Evolutionary conservation across 1,140 invertebrate species (phyloP), one percentile per base, ranked within the genome.

Genomic region (Triops longicaudatus): DNA sequence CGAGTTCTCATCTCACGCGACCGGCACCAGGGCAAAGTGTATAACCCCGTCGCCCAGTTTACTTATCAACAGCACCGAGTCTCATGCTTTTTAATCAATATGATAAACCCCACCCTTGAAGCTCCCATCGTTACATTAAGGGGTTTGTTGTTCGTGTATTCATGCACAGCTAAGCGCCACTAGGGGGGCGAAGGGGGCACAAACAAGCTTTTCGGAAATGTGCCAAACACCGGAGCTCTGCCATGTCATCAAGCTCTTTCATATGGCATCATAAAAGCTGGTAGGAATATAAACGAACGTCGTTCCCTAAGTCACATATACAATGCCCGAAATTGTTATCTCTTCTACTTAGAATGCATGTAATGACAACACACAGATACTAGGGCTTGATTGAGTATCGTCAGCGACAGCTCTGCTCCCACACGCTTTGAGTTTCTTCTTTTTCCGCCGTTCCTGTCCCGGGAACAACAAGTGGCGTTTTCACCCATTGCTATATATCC

Each of bases 231-330:
- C 31, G 50, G 50, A 14, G 2, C 50, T 63, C 14, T 63, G 31
- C 44, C 50, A 63, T 63, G 50, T 63, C 50, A 63, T 63, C 50
- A 63, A 37, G 50, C 50, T 63, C 50, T 63, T 63, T 63, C 14
- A 63, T 17, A 22, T n/a, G 17, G 50, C 14, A 63, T n/a, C 50
- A 63, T 63, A 63, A 63, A 63, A 22, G 50, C 50, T 37, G 31
- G 31, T 37, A 5, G 17, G 17, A 63, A 63, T 22, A 63, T 63
- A n/a, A 63, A 63, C 22, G 50, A 22, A 63, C 50, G 7, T 63
- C 50, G 14, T 63, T 63, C 14, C 14, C 22, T 17, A 63, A 63
- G 50, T n/a, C 50, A n/a, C 50, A 3, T 17, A 3, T n/a, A 63
- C 50, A 63, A 63, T 63, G 50, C n/a, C 50, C 7, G 31, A 63